Evolutionary conservation across 2,888 invertebrate species (phyloP).

Genomic region (Junonia oenone): DNA sequence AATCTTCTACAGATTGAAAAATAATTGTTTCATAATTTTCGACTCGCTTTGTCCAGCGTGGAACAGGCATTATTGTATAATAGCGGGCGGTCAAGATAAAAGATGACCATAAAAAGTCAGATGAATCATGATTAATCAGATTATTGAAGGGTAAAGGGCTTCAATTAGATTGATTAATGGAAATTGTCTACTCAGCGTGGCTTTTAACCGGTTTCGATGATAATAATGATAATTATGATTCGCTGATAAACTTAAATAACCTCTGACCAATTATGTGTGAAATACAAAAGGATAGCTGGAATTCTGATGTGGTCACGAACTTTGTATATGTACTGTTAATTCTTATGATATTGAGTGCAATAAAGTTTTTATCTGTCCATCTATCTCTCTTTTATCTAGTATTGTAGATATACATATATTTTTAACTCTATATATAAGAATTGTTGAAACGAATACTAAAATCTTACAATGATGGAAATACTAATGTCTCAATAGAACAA

Average conservation of each 20-base stretch:
- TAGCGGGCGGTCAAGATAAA: not conserved
- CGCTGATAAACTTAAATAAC: not conserved
- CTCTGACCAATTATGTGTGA: not conserved
- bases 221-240: not conserved
- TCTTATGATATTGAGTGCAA: no score
- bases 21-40: not conserved
- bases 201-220: not conserved
- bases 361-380: no score
- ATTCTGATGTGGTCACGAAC: no score
- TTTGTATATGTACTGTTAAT: no score
- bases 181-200: not conserved
- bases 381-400: no score
- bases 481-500: no score
- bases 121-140: constrained; percentile 5
- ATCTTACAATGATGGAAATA: no score
- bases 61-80: not conserved
- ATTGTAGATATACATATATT: no score
- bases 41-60: not conserved
- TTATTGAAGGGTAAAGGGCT: constrained; percentile 4
- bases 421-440: no score
- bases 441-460: no score
- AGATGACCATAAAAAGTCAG: not conserved
- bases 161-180: constrained; percentile 10
- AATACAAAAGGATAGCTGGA: no score
- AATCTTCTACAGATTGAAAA: not conserved